A percentile compares a stretch with the other conserved stretches of the same genome.
These are phyloP conservation scores for Eriosoma lanigerum DNA, from an alignment of 1,140 invertebrate species.

Conservation along the genomic window DNA sequence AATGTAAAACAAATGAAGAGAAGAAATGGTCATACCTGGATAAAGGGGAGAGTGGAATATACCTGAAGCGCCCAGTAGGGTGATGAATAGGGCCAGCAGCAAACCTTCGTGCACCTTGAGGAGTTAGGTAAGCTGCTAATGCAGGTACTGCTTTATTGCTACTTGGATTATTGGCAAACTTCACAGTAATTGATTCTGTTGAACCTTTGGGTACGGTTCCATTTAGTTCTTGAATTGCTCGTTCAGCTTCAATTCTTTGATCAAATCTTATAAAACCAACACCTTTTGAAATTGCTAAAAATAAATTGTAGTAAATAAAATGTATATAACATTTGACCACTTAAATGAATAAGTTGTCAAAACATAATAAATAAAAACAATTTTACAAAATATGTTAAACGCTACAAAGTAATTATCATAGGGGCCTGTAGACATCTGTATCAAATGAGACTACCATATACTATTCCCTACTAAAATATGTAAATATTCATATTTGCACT, in stretches of 20 bases:
- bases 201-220: constrained; percentile 94
- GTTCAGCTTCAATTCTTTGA: constrained; percentile 94
- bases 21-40: constrained; percentile 51
- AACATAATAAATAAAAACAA: not conserved
- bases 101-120: constrained; percentile 79
- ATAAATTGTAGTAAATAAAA: constrained; percentile 50
- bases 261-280: constrained; percentile 99
- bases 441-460: too few relatives aligned
- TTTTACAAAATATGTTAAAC: not conserved
- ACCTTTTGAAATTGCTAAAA: constrained; percentile 91
- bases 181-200: constrained; percentile 96
- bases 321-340: constrained; percentile 35
- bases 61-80: constrained; percentile 89
- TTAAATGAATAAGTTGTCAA: constrained; percentile 6
- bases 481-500: too few relatives aligned
- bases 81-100: constrained; percentile 87
- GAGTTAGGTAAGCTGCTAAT: constrained; percentile 87
- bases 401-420: too few relatives aligned
- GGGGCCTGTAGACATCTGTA: too few relatives aligned
- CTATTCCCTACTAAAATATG: too few relatives aligned
- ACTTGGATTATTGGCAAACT: constrained; percentile 99
- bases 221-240: constrained; percentile 96
- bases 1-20: constrained; percentile 48
- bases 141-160: constrained; percentile 90
- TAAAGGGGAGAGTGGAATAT: constrained; percentile 60